Base-by-base conservation (phyloP, 1,140 invertebrate genomes). In the Papilio polytes region DNA sequence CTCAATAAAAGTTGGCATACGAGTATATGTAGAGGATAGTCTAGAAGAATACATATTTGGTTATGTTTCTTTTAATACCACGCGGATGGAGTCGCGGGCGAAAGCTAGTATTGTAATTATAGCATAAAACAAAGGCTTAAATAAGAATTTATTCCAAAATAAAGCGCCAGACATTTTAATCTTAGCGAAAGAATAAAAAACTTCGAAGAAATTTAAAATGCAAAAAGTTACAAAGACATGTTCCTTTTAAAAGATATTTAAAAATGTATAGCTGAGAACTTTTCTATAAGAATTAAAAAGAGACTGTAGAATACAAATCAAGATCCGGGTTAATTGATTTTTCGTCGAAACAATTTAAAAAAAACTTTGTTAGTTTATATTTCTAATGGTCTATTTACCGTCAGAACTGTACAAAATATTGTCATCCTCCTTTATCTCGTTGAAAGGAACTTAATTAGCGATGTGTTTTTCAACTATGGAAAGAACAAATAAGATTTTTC, bases 171-270 rank as follows among this genome's bases (percentile, higher is more conserved):
- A 66, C 59, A 31, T 66, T 66, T 26, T 26, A 66, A 66, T 66
- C 22, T 66, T 66, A 66, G 1, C 59, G 22, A 10, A 66, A 66
- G 59, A 26, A 66, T 66, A 66, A 66, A 63, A 66, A 66, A 66
- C 63, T 66, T 66, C 22, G 63, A 26, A 66, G 63, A 66, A 66
- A 66, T 66, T 66, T 66, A 36, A 66, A 66, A 66, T 66, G 63
- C 63, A 66, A 66, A 66, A 66, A 66, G 12, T 66, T 66, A 66
- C 13, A 8, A 10, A 63, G 63, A 66, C 63, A 66, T 66, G 31
- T 31, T 66, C 63, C 63, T 66, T 66, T 66, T 66, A 66, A 66
- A 66, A 66, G 63, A 31, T 31, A 26, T 66, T 66, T 66, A 66
- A 66, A 66, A 66, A 66, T 66, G 63, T 66, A 66, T 31, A 66